These are phyloP conservation scores for Philopotamus ludificatus DNA, from an alignment of 1,140 invertebrate genomes.

Conservation along the genomic window DNA sequence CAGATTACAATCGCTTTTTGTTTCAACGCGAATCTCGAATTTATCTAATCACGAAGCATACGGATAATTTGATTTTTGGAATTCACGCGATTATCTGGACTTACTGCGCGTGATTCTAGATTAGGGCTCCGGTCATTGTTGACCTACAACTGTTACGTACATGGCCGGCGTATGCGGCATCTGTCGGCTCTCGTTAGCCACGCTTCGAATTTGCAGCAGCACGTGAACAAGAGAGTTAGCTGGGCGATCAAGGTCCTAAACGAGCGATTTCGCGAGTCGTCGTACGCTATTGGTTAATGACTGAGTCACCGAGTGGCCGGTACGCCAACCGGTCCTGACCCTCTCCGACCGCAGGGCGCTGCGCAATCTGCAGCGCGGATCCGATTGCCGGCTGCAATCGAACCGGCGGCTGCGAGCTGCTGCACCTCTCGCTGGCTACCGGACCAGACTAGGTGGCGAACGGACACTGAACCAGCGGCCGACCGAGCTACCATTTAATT, in stretches of 20 bases:
- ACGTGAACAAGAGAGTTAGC: background rate
- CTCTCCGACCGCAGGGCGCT: background rate
- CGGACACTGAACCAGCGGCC: background rate
- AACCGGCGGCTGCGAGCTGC: background rate
- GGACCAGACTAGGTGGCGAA: background rate
- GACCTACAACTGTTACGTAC: too few species aligned
- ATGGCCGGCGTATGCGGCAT: too few species aligned
- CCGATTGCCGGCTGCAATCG: background rate
- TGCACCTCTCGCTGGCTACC: background rate
- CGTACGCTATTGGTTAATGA: background rate
- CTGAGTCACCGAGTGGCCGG: background rate
- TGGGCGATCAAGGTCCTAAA: background rate
- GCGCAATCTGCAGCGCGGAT: background rate
- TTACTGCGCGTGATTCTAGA: too few species aligned
- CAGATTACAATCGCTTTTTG: too few species aligned
- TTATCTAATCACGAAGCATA: too few species aligned
- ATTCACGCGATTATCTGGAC: too few species aligned
- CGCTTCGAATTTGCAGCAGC: background rate
- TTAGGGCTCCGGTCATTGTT: too few species aligned
- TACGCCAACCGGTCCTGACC: background rate
- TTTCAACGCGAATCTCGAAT: too few species aligned
- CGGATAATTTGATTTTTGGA: too few species aligned
- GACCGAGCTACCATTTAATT: too few species aligned
- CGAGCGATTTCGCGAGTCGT: background rate
- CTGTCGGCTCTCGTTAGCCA: too few species aligned